These are phyloP conservation scores for Pterostichus madidus DNA, from an alignment of 2,888 invertebrate genomes.

Conservation along the genomic window DNA sequence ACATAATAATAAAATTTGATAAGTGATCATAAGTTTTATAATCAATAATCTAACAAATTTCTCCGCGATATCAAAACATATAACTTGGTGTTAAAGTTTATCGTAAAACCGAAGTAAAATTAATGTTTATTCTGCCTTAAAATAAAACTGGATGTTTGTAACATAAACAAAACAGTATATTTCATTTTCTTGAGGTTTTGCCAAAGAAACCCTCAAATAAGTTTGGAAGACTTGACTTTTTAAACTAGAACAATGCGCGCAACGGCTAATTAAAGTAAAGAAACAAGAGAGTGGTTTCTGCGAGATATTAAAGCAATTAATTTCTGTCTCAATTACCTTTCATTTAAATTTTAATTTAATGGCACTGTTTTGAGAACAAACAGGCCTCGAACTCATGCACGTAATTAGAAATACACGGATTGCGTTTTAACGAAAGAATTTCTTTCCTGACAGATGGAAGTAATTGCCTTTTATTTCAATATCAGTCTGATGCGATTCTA, in stretches of 20 bases:
- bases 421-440: slow-evolving; percentile 20
- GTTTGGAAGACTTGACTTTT: slow-evolving; percentile 5
- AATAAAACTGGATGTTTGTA: background rate
- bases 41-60: no score
- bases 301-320: slow-evolving; percentile 49
- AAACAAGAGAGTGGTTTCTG: slow-evolving; percentile 22
- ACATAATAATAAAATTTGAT: no score
- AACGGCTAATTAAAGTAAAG: slow-evolving; percentile 25
- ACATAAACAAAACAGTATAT: background rate
- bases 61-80: no score
- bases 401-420: slow-evolving; percentile 45
- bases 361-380: slow-evolving; percentile 46
- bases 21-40: no score
- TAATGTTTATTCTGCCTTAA: background rate
- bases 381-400: slow-evolving; percentile 20
- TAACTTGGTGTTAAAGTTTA: background rate
- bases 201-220: background rate
- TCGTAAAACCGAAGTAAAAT: background rate
- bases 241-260: background rate
- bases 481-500: slow-evolving; percentile 4
- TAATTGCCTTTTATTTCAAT: slow-evolving; percentile 39
- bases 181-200: background rate
- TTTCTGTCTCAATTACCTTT: slow-evolving; percentile 52
- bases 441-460: slow-evolving; percentile 29
- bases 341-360: slow-evolving; percentile 54